These are phyloP conservation scores for Leucopsar rothschildi DNA, from an alignment of 2,113 vertebrate species.

Conservation along the genomic window DNA sequence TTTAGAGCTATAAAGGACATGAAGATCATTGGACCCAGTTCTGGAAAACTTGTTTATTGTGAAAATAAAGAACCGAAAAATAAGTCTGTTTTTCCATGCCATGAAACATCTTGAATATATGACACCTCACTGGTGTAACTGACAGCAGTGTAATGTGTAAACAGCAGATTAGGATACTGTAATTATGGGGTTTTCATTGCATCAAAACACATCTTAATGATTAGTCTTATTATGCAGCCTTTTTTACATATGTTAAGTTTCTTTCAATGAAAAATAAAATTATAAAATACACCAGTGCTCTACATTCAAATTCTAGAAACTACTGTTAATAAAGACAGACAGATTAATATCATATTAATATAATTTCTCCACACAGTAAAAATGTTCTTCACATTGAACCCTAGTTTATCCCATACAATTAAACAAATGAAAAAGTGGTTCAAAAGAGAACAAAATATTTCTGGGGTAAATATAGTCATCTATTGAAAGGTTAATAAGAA, in stretches of 20 bases:
- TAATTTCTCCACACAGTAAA: background rate
- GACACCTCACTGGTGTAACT: background rate
- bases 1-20: background rate
- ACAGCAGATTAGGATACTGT: background rate
- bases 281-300: rapidly evolving
- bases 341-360: background rate
- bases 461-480: background rate
- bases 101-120: background rate
- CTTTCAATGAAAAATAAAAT: background rate
- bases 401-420: background rate
- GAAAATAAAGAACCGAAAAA: background rate
- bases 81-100: background rate
- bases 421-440: background rate
- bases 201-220: background rate
- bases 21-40: background rate
- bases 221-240: background rate
- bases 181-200: background rate
- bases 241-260: background rate
- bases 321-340: background rate
- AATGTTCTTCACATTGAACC: background rate
- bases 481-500: background rate
- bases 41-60: background rate
- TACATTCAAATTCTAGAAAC: background rate
- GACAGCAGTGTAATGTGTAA: background rate
- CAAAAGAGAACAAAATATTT: background rate